phyloP scores from a whole-genome alignment of 1,140 invertebrate species.

The Papilio dardanus region DNA sequence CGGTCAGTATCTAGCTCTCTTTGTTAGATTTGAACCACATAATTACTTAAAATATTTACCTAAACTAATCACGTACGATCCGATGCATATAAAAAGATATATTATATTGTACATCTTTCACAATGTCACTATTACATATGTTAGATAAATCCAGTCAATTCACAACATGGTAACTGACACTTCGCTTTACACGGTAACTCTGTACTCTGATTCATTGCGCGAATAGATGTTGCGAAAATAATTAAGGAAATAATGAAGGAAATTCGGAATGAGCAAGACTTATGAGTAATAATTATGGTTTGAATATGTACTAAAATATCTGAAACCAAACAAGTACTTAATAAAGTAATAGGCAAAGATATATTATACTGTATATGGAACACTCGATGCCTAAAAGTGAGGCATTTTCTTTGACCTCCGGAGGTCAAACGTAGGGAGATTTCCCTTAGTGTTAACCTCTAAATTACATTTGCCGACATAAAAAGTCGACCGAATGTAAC shows the following conservation, averaged over 20 bases:
- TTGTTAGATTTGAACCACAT: too few relatives aligned
- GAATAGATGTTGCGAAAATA: not conserved
- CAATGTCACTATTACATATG: not conserved
- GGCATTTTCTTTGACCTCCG: too few relatives aligned
- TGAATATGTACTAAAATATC: not conserved
- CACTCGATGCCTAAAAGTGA: too few relatives aligned
- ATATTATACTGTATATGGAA: too few relatives aligned
- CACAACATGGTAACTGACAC: not conserved
- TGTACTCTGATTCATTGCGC: not conserved
- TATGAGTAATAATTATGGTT: not conserved
- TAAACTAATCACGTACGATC: too few relatives aligned
- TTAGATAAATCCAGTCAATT: not conserved
- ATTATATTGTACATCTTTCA: not conserved
- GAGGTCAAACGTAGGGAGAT: too few relatives aligned
- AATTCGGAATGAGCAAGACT: not conserved
- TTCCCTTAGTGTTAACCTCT: too few relatives aligned
- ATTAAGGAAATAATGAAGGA: constrained; percentile 7
- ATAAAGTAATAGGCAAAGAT: not conserved
- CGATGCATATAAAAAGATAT: too few relatives aligned
- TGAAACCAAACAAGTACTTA: not conserved
- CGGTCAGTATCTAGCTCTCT: too few relatives aligned
- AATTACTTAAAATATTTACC: too few relatives aligned
- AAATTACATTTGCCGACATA: too few relatives aligned
- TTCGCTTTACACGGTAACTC: not conserved
- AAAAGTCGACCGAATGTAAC: too few relatives aligned